Evolutionary conservation across 1,140 invertebrate species (phyloP).

Genomic region (Bradynema listronoti): DNA sequence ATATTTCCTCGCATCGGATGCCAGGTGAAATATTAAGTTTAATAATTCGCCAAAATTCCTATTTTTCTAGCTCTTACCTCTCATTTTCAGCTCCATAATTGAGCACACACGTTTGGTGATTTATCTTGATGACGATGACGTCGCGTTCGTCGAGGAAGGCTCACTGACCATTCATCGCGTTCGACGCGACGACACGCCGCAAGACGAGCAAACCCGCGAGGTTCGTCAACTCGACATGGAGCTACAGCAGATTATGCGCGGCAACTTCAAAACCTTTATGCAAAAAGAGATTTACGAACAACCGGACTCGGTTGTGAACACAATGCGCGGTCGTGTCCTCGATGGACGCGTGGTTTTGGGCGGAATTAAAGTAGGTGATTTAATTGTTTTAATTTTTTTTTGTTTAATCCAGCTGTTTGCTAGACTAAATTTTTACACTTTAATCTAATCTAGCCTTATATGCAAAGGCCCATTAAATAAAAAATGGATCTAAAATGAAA

Average conservation of each 20-base stretch:
- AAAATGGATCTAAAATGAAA: no score
- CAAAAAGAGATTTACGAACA: slow-evolving; percentile 99
- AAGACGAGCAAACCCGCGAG: slow-evolving; percentile 70
- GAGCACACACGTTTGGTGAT: slow-evolving; percentile 86
- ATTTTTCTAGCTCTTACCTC: no score
- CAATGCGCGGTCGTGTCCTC: slow-evolving; percentile 95
- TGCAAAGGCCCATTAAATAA: no score
- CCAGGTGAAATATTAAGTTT: no score
- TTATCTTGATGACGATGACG: slow-evolving; percentile 64
- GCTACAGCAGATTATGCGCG: slow-evolving; percentile 99
- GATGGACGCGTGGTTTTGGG: slow-evolving; percentile 70
- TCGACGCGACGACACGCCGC: slow-evolving; percentile 66
- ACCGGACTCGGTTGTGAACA: slow-evolving; percentile 96
- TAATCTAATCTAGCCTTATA: no score
- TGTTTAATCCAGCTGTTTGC: no score
- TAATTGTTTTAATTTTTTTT: no score
- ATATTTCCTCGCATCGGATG: slow-evolving; percentile 99
- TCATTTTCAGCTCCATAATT: slow-evolving; percentile 73
- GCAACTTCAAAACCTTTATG: slow-evolving; percentile 96
- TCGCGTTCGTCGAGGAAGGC: slow-evolving; percentile 71
- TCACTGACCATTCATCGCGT: slow-evolving; percentile 84
- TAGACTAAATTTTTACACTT: no score
- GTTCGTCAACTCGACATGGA: slow-evolving; percentile 95
- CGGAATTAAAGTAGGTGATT: slow-evolving; percentile 72
- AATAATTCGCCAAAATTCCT: no score